phyloP scores from a whole-genome alignment of 2,888 invertebrate genomes.

The Papilio elwesi region DNA sequence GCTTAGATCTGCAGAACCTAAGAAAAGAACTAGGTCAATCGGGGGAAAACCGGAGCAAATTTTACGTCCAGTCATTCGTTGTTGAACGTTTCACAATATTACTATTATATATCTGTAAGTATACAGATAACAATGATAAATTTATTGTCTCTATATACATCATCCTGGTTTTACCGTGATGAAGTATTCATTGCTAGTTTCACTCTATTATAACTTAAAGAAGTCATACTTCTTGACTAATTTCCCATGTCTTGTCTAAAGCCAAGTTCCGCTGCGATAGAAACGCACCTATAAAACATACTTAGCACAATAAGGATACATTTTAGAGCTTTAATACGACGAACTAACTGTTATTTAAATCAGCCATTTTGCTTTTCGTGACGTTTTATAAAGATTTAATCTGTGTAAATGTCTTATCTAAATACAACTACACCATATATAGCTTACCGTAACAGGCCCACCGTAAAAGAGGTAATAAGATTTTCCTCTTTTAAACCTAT shows the following conservation, averaged over 20 bases:
- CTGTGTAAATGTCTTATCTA: no score
- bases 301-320: neutral
- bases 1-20: slow-evolving; percentile 24
- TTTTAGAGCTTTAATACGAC: neutral
- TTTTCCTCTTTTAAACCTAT: neutral
- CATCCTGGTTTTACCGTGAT: no score
- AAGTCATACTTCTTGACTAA: neutral
- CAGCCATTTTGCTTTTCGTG: no score
- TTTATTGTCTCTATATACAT: neutral
- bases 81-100: slow-evolving; percentile 12
- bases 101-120: neutral
- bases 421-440: no score
- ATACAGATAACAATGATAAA: neutral
- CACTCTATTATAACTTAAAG: no score
- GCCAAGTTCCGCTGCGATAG: neutral
- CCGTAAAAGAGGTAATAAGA: neutral
- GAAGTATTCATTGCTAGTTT: no score
- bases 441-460: no score
- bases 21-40: slow-evolving; percentile 29
- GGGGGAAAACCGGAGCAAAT: slow-evolving; percentile 29
- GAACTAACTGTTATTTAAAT: neutral
- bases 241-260: neutral
- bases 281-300: neutral
- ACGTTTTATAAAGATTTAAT: no score
- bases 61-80: slow-evolving; percentile 6